Evolutionary conservation across 2,888 invertebrate species (phyloP), one percentile per base, ranked within the genome.

Genomic region (Selenia dentaria): DNA sequence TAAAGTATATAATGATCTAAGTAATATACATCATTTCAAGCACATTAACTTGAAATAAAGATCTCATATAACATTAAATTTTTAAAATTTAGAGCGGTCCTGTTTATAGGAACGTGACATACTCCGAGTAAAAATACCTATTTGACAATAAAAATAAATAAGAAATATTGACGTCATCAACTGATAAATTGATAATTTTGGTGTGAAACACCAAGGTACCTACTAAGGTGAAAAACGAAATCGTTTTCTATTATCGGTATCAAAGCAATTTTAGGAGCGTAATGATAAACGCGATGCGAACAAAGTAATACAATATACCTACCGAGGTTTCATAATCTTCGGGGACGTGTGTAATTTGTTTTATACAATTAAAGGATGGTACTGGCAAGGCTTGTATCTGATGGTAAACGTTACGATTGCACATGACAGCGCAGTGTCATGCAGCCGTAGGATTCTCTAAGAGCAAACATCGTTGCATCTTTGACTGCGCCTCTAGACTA

Each of bases 61-160:
- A n/a, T n/a, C n/a, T n/a, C n/a, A n/a, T n/a, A n/a, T n/a, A n/a
- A n/a, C n/a, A n/a, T n/a, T n/a, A n/a, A n/a, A n/a, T n/a, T n/a
- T n/a, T n/a, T n/a, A n/a, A n/a, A n/a, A 36, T 18, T 33, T 25
- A 18, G 27, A 39, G 42, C 39, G 35, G 36, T 47, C 39, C 10
- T 49, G 36, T 36, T 37, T 27, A 20, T 12, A 35, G 43, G 45
- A 31, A 37, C 39, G 39, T 45, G 43, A 51, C 48, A 46, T 43
- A 44, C 34, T 31, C 22, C 49, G 22, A 34, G 29, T 56, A 51
- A 45, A 56, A 51, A 55, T 51, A 57, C 45, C 32, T 47, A 49
- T 52, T 42, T 52, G 45, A 56, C 50, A 42, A 65, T 47, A 53
- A 57, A 70, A 62, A 62, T 62, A 68, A 69, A 64, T 65, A 55